Base-by-base conservation (phyloP, 2,113 vertebrate species). In the Puntigrus tetrazona region DNA sequence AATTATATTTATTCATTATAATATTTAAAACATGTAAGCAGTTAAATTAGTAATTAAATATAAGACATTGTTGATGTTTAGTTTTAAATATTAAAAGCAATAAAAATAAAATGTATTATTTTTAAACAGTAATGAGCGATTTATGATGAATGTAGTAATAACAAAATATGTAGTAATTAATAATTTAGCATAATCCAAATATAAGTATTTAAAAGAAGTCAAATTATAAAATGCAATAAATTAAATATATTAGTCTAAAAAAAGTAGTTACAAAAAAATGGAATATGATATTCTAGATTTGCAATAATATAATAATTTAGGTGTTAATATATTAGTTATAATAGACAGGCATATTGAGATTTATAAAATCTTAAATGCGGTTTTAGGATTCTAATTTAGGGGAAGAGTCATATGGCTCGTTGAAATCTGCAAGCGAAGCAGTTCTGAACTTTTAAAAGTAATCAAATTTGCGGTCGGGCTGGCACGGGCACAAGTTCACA, bases 401-500 rank as follows among this genome's bases (percentile, higher is more conserved):
- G 47, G 47, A 36, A 52, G 31, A 81, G 20, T n/a, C 63, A 77
- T 57, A 38, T 57, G 31, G 75, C 13, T n/a, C 31, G 14, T 8
- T 10, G 65, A 55, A 16, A 65, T 27, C 22, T 52, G 72, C 72
- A 77, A 67, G 22, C n/a, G 34, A 38, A 67, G 82, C 70, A n/a
- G 20, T 83, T 83, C 14, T 63, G 72, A 73, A 74, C 57, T 3
- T 61, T 45, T 9, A 43, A 83, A 75, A 65, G 14, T 55, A 27
- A 74, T 29, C 52, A 75, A 11, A 45, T 50, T 52, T 77, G 29
- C 10, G 20, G 61, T 38, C 63, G 50, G 29, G 29, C 25, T 74
- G 38, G 82, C 72, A 77, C 9, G n/a, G 31, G 29, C 50, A n/a
- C 3, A 76, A 43, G 47, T 31, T 31, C 18, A 22, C 13, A 76